phyloP scores from a whole-genome alignment of 35 echinoderm and acorn worm species.

The Chiridota heheva region DNA sequence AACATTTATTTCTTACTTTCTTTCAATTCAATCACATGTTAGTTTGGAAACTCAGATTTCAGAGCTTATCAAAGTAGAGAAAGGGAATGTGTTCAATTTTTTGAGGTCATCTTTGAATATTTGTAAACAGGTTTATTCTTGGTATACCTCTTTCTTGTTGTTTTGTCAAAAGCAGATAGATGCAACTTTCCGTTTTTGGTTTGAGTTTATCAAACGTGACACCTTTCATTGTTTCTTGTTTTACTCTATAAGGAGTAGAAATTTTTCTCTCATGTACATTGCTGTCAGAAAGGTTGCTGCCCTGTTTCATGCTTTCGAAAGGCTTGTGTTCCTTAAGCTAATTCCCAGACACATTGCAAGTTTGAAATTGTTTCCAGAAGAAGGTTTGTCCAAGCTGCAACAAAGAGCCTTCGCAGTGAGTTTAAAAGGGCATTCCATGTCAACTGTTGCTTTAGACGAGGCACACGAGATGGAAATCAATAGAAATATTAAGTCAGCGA shows the following conservation, averaged over 20 bases:
- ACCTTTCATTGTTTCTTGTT: constrained; percentile 9
- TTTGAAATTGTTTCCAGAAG: background rate
- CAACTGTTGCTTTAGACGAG: constrained; percentile 18
- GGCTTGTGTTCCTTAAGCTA: background rate
- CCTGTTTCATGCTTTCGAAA: constrained; percentile 37
- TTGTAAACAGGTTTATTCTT: background rate
- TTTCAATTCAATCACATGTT: no score
- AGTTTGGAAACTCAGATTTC: no score
- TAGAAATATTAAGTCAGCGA: constrained; percentile 2
- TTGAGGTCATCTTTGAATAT: background rate
- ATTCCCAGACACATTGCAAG: background rate
- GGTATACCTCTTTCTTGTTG: background rate
- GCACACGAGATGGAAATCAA: constrained; percentile 49
- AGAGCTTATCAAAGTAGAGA: no score
- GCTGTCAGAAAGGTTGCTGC: background rate
- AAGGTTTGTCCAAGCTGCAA: background rate
- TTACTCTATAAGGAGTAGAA: constrained; percentile 1
- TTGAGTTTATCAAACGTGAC: background rate
- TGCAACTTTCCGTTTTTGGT: background rate
- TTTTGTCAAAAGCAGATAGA: background rate
- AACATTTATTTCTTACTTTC: no score
- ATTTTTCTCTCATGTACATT: background rate
- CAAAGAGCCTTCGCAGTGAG: constrained; percentile 16
- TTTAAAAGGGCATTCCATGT: background rate
- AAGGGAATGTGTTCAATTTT: background rate